Conservation (phyloP, 2,888 invertebrate species). For the Rhamphomyia laevipes region DNA sequence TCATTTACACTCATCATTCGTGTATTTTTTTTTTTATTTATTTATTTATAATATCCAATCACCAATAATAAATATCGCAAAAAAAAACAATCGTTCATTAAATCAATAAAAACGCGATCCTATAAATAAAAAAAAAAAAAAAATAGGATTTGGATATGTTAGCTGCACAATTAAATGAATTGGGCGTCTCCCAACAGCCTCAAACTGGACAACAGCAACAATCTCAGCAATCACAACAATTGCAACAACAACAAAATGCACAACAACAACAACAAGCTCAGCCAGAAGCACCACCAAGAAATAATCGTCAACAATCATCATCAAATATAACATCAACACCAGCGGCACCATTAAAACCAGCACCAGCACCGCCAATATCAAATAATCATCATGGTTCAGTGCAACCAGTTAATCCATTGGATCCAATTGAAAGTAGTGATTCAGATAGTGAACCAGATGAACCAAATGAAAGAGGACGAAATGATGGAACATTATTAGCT, state of each 20-base stretch:
- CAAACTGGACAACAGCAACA: conserved; percentile 31
- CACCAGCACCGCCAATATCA: conserved; percentile 33
- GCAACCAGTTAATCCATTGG: conserved; percentile 45
- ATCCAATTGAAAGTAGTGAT: conserved; percentile 60
- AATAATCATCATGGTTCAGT: conserved; percentile 36
- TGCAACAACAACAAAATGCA: conserved; percentile 17
- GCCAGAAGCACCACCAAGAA: conserved; percentile 60
- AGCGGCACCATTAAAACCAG: conserved; percentile 26
- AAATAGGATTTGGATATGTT: conserved; percentile 89
- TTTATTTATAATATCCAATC: too few relatives aligned
- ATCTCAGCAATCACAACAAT: conserved; percentile 19
- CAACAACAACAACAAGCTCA: conserved; percentile 43
- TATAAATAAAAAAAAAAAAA: conserved; percentile 20
- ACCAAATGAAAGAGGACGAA: conserved; percentile 65
- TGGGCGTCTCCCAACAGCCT: conserved; percentile 50
- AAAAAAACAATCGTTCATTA: conserved; percentile 6
- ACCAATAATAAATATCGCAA: not conserved
- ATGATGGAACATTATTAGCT: conserved; percentile 89
- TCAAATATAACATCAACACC: conserved; percentile 22
- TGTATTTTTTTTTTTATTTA: too few relatives aligned
- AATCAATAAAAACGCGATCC: conserved; percentile 19
- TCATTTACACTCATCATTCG: too few relatives aligned
- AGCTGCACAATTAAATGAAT: conserved; percentile 90
- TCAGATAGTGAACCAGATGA: conserved; percentile 75
- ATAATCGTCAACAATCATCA: conserved; percentile 37